Conservation (phyloP, 1,140 invertebrate species). For the Dufourea novaeangliae region DNA sequence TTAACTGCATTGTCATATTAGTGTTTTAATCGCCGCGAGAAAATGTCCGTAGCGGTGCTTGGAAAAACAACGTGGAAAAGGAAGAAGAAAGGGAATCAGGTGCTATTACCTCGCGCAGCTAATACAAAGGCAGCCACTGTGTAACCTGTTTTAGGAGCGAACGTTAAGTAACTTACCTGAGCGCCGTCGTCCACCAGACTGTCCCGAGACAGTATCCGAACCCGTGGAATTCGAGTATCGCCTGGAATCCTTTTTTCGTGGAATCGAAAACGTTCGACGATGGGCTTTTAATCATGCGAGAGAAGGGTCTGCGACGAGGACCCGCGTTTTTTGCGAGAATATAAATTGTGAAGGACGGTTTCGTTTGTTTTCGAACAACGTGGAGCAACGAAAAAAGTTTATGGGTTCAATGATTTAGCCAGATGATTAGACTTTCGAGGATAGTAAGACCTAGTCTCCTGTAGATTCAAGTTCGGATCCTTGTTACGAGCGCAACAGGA, state of each 20-base stretch:
- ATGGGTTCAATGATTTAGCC: no score
- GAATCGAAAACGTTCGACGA: not conserved
- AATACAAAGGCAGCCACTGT: not conserved
- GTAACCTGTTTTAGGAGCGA: slow-evolving; percentile 24
- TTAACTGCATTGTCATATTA: not conserved
- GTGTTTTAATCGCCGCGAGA: not conserved
- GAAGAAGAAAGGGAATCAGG: not conserved
- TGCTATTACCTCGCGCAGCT: not conserved
- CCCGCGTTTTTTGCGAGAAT: no score
- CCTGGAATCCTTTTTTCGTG: not conserved
- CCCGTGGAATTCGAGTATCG: not conserved
- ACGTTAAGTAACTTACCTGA: slow-evolving; percentile 23
- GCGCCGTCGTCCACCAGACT: not conserved
- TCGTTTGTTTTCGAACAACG: no score
- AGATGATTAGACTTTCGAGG: no score
- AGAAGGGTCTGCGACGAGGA: no score
- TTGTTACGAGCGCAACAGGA: no score
- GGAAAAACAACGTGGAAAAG: not conserved
- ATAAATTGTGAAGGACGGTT: no score
- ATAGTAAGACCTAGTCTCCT: no score
- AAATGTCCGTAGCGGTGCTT: not conserved
- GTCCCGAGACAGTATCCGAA: not conserved
- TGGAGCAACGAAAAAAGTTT: no score
- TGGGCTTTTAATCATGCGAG: no score
- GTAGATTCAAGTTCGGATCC: no score